Evolutionary conservation across 2,888 invertebrate genomes (phyloP).

Genomic region (Pollenia griseotomentosa): DNA sequence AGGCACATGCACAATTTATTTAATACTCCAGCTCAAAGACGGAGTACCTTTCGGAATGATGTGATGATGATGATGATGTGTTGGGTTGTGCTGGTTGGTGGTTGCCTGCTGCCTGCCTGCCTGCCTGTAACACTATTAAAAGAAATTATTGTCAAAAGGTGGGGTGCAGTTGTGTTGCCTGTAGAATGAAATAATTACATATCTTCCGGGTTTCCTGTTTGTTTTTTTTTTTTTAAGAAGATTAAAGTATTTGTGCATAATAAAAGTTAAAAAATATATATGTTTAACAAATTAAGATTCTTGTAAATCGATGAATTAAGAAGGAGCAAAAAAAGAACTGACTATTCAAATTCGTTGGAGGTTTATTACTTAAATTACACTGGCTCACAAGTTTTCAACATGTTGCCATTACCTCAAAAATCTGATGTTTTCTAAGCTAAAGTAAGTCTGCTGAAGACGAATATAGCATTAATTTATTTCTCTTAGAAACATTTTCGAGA

Average conservation of each 20-base stretch:
- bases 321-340: background rate
- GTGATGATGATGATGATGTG: slow-evolving; percentile 14
- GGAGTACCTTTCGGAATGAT: background rate
- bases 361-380: background rate
- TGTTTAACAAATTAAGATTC: slow-evolving; percentile 35
- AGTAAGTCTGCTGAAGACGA: too few species aligned
- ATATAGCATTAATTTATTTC: too few species aligned
- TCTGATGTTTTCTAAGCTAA: too few species aligned
- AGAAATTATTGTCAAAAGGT: slow-evolving; percentile 51
- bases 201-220: slow-evolving; percentile 35
- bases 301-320: background rate
- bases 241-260: slow-evolving; percentile 31
- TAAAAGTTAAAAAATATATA: background rate
- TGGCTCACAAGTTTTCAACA: too few species aligned
- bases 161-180: slow-evolving; percentile 1
- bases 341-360: too few species aligned
- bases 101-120: background rate
- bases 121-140: slow-evolving; percentile 9
- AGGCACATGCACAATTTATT: slow-evolving; percentile 55
- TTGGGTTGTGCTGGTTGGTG: slow-evolving; percentile 18
- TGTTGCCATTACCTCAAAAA: too few species aligned
- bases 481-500: too few species aligned
- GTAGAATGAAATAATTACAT: slow-evolving; percentile 26
- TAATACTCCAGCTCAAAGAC: background rate
- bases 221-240: background rate